Evolutionary conservation across 2,888 invertebrate species (phyloP), one percentile per base, ranked within the genome.

Genomic region (Oligia latruncula): DNA sequence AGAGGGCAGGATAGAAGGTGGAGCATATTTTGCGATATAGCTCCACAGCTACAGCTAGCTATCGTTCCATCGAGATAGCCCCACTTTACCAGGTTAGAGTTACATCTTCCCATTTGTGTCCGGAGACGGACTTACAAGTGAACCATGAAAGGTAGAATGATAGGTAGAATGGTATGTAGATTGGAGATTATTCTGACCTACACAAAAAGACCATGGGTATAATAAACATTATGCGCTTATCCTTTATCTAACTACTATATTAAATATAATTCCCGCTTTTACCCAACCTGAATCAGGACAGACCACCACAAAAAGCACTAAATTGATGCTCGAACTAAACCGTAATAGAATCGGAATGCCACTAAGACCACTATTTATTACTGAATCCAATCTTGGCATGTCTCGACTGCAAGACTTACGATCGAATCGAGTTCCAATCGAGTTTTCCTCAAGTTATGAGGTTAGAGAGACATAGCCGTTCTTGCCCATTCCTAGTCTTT

Each of bases 311-410:
- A 86, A 76, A 78, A 86, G 55, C 75, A 71, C 58, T 81, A 71
- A 86, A 86, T 86, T 86, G 82, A 82, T 86, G 67, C 64, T 72
- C 68, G 40, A 66, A 73, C 82, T 68, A 81, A 90, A 72, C 76
- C 72, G 84, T 89, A 83, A 88, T 88, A 87, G 85, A 90, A 89
- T 76, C 65, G 76, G 46, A 85, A 87, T 81, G 87, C 79, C 77
- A 77, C 76, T 88, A 81, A 78, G 73, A 85, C 77, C 81, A 77
- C 74, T 89, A 89, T 88, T 88, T 88, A 88, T 90, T 87, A 83
- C 89, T 78, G 76, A 77, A 88, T 81, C 90, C 85, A 90, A 88
- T 88, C 87, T 80, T 83, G 84, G 71, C 49, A 49, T 66, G 78
- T 67, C 80, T 83, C 84, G 73, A 87, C 75, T 82, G 83, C 80